These are phyloP conservation scores for Ganaspis brasiliensis DNA, from an alignment of 2,888 invertebrate species.

Conservation along the genomic window DNA sequence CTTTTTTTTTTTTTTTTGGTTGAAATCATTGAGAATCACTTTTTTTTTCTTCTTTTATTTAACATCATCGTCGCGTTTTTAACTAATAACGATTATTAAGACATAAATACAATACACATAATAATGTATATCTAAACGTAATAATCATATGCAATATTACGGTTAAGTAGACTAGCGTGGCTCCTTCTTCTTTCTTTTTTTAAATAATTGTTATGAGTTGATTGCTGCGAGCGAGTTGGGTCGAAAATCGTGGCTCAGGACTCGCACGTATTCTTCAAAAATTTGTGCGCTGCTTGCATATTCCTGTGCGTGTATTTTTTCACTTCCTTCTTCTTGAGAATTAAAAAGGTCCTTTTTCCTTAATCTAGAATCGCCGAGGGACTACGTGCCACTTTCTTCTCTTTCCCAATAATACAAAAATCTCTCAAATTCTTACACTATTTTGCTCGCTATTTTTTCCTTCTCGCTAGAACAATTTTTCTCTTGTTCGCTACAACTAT, in stretches of 20 bases:
- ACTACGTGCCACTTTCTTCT: constrained; percentile 15
- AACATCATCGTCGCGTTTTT: constrained; percentile 69
- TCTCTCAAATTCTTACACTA: too few species aligned
- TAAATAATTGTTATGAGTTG: constrained; percentile 55
- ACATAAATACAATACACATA: constrained; percentile 78
- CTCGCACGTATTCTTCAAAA: constrained; percentile 28
- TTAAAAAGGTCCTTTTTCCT: not conserved
- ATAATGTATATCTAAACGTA: constrained; percentile 71
- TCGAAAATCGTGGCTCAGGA: constrained; percentile 55
- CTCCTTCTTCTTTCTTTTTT: constrained; percentile 54
- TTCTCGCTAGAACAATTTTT: too few species aligned
- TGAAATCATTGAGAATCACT: constrained; percentile 31
- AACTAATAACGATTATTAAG: constrained; percentile 79
- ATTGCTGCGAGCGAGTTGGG: constrained; percentile 62
- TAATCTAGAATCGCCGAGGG: constrained; percentile 34
- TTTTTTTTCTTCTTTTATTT: constrained; percentile 20
- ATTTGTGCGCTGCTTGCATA: constrained; percentile 33
- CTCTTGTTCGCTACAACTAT: too few species aligned
- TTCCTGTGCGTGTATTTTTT: constrained; percentile 35
- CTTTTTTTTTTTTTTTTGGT: not conserved
- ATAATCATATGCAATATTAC: constrained; percentile 76
- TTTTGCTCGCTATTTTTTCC: too few species aligned
- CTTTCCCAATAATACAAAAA: not conserved
- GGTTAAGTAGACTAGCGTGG: constrained; percentile 74
- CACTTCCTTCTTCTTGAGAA: constrained; percentile 13